Evolutionary conservation across 2,888 invertebrate genomes (phyloP), one percentile per base, ranked within the genome.

Genomic region (Hydriomena furcata): DNA sequence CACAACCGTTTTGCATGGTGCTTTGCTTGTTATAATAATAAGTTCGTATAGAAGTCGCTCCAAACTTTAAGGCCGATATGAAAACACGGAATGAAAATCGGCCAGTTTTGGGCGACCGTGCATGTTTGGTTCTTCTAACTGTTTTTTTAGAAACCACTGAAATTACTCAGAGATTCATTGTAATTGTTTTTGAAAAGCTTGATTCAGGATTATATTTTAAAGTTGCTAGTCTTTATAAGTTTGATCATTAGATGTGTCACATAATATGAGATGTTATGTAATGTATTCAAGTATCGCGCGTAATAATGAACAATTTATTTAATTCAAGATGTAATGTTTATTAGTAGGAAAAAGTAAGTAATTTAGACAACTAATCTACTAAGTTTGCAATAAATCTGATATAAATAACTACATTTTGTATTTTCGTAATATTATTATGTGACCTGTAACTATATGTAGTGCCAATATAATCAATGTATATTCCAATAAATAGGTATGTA

Each of bases 371-470:
- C 60, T 76, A 55, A 53, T 36, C 23, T 58, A 54, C 65, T 72
- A 68, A 65, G 58, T 68, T 58, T 60, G 61, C 63, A 59, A 68
- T 63, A 54, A 57, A 51, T 42, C 34, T 31, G 37, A 27, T 48
- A 41, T 55, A 50, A 47, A 51, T 51, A 52, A 45, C 42, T 51
- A 43, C 67, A 73, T 84, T 68, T 82, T 83, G 80, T 86, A 85
- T 82, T 82, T 82, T 84, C 79, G 75, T 84, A 57, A 44, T 49
- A 43, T 47, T 49, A 43, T 47, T 68, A 78, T 74, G 82, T 82
- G 84, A 87, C 82, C 82, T 86, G 82, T 84, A 75, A 74, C 36
- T 47, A 28, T 30, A 34, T 52, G 83, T 89, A 88, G 89, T 89
- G 88, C 89, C 89, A 89, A 89, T 79, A 71, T 73, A 76, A 71